phyloP scores from a whole-genome alignment of 2,113 vertebrate species.

The Xiphorhynchus elegans region DNA sequence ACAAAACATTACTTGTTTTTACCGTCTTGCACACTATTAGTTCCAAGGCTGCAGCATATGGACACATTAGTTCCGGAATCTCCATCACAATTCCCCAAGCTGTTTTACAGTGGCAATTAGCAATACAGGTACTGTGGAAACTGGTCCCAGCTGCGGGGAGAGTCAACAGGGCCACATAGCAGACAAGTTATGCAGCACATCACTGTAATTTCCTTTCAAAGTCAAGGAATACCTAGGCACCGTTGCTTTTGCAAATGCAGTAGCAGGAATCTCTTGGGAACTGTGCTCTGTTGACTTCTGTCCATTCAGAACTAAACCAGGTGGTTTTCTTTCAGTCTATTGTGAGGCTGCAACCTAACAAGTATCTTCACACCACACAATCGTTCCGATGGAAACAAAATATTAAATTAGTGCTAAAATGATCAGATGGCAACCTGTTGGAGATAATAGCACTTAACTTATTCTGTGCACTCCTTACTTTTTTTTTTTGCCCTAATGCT shows the following conservation, averaged over 20 bases:
- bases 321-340: neutral
- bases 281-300: rapidly evolving
- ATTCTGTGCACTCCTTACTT: neutral
- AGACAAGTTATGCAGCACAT: neutral
- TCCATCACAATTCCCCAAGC: neutral
- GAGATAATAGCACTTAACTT: neutral
- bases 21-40: neutral
- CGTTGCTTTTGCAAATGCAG: neutral
- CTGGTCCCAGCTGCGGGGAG: neutral
- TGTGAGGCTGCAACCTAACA: neutral
- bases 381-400: neutral
- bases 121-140: neutral
- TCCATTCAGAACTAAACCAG: neutral
- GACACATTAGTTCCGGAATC: neutral
- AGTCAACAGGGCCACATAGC: rapidly evolving
- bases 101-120: neutral
- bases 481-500: neutral
- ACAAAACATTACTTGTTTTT: neutral
- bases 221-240: neutral
- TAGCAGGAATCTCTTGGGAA: neutral
- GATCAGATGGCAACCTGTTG: neutral
- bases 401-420: neutral
- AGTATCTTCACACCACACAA: neutral
- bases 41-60: neutral
- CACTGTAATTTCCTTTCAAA: neutral